Base-by-base conservation (phyloP, 2,888 invertebrate species). In the Laothoe populi region DNA sequence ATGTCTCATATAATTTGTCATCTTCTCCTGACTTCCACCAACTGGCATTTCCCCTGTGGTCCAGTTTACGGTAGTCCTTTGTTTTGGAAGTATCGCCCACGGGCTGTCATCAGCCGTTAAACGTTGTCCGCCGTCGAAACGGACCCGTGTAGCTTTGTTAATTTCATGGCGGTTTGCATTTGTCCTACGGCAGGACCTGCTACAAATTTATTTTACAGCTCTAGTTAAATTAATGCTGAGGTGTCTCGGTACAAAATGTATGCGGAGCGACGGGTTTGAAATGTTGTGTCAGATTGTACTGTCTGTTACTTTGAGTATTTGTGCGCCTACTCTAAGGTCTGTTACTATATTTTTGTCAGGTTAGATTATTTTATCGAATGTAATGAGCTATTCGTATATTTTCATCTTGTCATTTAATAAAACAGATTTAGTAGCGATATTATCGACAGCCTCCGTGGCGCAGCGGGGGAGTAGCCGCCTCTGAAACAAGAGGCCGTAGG, bases 41-140 rank as follows among this genome's bases (percentile, higher is more conserved):
- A 63, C 64, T 62, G 44, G 60, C 60, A 66, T 70, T 68, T 73
- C 76, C 77, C 79, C 79, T 82, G 85, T 71, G 86, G 88, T 87
- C 82, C 82, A 84, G 81, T 84, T 83, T 83, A 83, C 82, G 79
- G 80, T 72, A 73, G 82, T 80, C 84, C 87, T 87, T 88, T 88
- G 86, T 86, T 84, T n/a, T 82, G 75, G 74, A 74, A 74, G 75
- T 82, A 75, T 80, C 72, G 82, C 84, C 84, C 82, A 81, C 79
- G 85, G 86, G 77, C 79, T 85, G 87, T 86, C 88, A 84, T 86
- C 88, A 86, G 81, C 83, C 82, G 84, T 86, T 87, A 87, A 87
- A 87, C 75, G 79, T 66, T 74, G 76, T 70, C 75, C 71, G 69
- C 77, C 77, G 74, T 73, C 71, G 72, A 70, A 77, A 78, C 72